phyloP scores from a whole-genome alignment of 2,797 vertebrate genomes.

The Orientallactaga sibirica region DNA sequence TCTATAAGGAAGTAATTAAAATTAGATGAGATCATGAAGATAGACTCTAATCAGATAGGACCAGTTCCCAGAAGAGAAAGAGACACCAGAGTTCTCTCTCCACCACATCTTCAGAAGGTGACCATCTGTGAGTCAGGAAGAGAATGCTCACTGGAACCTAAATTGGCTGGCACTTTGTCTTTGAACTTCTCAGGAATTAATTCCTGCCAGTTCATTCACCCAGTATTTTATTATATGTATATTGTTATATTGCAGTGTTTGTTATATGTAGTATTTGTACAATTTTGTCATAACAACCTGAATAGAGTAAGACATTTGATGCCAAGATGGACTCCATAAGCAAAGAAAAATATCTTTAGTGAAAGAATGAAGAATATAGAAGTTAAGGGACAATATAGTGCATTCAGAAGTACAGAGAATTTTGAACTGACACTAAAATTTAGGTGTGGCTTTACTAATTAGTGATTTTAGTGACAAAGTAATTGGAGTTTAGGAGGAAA shows the following conservation, averaged over 20 bases:
- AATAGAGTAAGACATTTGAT: not conserved
- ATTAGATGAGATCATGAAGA: not conserved
- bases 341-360: not conserved
- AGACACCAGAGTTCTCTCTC: not conserved
- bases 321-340: not conserved
- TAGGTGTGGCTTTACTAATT: not conserved
- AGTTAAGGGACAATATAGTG: not conserved
- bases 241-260: too few species aligned
- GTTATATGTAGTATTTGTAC: too few species aligned
- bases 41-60: not conserved
- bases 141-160: not conserved
- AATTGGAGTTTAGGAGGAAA: not conserved
- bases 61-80: not conserved
- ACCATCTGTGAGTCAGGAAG: not conserved
- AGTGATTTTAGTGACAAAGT: not conserved
- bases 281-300: not conserved
- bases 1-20: not conserved
- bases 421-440: not conserved
- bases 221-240: too few species aligned
- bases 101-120: not conserved
- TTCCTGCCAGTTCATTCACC: not conserved
- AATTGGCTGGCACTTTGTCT: not conserved
- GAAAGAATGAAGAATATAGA: not conserved
- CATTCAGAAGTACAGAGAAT: not conserved
- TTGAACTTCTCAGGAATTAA: not conserved